Base-by-base conservation (phyloP, 2,888 invertebrate genomes). In the Leptopilina syphax region DNA sequence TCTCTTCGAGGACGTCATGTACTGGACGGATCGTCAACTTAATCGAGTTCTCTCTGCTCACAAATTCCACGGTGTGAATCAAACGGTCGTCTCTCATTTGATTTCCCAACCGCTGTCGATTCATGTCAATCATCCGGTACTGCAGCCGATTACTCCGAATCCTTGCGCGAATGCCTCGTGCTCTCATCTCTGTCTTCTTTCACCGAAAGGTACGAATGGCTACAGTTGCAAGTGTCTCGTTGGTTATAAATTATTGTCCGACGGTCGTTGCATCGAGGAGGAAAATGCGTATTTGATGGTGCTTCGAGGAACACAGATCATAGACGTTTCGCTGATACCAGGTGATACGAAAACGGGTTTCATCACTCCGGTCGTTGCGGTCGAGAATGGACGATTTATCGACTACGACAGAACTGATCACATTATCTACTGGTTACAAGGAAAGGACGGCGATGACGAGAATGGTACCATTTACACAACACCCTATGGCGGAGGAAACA, bases 81-180 rank as follows among this genome's bases (percentile, higher is more conserved):
- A 98, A 91, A 97, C 97, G 0, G 98, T 99, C 1, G 97, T 98
- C 0, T 98, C 97, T 0, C 98, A 98, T 91, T 93, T 98, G 79
- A 98, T 99, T 84, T 97, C 97, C 3, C 98, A 98, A 92, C 99
- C 99, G 0, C 93, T 99, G 5, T 98, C 98, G 9, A 97, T 99
- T 83, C 98, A 98, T 88, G 98, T 98, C 0, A 97, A 98, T 87
- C 99, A 99, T 92, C 97, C 98, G 0, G 97, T 98, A 0, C 93
- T 99, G 76, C 99, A 99, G 92, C 98, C 98, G 0, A 92, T 94
- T 81, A 93, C 95, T 18, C 92, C 94, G 0, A 96, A 96, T 84
- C 98, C 98, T 0, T 99, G 99, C 92, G 93, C 92, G 13, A 93
- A 93, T 63, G 93, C 94, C 0, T 93, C 94, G 0, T 99, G 99